Base-by-base conservation (phyloP, 2,113 vertebrate genomes). In the Lamprologus tigripictilis region DNA sequence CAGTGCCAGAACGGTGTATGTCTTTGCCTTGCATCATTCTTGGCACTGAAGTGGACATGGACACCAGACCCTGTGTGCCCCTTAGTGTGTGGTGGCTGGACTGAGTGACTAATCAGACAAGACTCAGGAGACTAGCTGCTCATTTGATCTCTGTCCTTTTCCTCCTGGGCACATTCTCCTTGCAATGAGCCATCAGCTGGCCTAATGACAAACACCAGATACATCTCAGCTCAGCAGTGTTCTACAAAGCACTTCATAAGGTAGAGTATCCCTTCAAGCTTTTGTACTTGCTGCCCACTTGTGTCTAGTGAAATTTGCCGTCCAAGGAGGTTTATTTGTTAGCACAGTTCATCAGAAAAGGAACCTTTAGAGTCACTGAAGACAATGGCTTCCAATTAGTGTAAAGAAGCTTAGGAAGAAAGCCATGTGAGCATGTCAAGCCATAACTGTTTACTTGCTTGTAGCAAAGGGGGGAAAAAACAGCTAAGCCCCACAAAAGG, bases 61-160 rank as follows among this genome's bases (percentile, higher is more conserved):
- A 42, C 19, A 83, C 79, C 81, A 84, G 79, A 55, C 33, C 61
- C 23, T 19, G 66, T 14, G 49, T 79, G 57, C 81, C 66, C 61
- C 51, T 68, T 51, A 78, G 71, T 61, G 71, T 73, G 85, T 89
- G 86, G 84, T 58, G 37, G 90, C 86, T 90, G 93, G 86, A 87
- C 78, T 57, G 78, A 61, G 51, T 26, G 4, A 71, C 91, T 95
- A 92, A 95, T 92, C 86, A 92, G 85, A 89, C 86, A 47, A 76
- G 90, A 94, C 91, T 89, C 80, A 83, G 80, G 82, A 89, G 90
- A 87, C 86, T 33, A 55, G 86, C 80, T 86, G 90, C 88, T 71
- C 84, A 86, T 95, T 93, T 91, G 88, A 94, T 96, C 90, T 86
- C 88, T 89, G 87, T 90, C 81, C 87, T 83, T 80, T 86, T 55